phyloP scores from a whole-genome alignment of 2,888 invertebrate genomes.

The Phasia obesa region DNA sequence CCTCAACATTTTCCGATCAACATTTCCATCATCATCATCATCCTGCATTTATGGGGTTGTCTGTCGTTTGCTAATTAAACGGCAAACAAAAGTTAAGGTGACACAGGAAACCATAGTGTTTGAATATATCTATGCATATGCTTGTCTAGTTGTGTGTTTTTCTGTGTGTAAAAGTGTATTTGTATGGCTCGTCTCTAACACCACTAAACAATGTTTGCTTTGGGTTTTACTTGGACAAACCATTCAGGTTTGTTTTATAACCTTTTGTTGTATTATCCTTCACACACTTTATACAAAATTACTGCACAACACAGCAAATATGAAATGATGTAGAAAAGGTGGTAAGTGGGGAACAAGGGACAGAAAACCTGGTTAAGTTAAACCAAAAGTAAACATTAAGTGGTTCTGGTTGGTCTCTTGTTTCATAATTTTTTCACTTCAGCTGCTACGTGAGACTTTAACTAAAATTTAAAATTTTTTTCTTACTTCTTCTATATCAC shows the following conservation, averaged over 20 bases:
- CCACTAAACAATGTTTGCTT: slow-evolving; percentile 62
- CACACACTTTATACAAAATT: slow-evolving; percentile 23
- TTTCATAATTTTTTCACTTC: slow-evolving; percentile 55
- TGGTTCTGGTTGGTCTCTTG: slow-evolving; percentile 56
- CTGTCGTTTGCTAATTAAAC: slow-evolving; percentile 69
- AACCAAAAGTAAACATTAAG: slow-evolving; percentile 58
- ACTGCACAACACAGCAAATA: slow-evolving; percentile 10
- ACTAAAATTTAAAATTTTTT: slow-evolving; percentile 31
- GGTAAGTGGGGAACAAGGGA: not conserved
- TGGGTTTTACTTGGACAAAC: slow-evolving; percentile 47
- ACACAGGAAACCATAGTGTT: slow-evolving; percentile 64
- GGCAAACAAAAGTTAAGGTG: slow-evolving; percentile 70
- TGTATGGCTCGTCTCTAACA: slow-evolving; percentile 51
- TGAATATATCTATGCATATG: slow-evolving; percentile 6
- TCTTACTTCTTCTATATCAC: too few relatives aligned
- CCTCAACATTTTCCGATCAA: slow-evolving; percentile 13
- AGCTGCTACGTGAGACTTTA: slow-evolving; percentile 39
- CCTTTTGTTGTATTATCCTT: slow-evolving; percentile 55
- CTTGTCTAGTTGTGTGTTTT: slow-evolving; percentile 13
- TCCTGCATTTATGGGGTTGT: slow-evolving; percentile 63
- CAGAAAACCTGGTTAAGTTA: not conserved
- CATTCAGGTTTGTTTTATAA: slow-evolving; percentile 38
- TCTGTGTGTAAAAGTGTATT: slow-evolving; percentile 8
- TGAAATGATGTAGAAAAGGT: not conserved
- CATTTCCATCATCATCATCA: slow-evolving; percentile 52